Evolutionary conservation across 2,888 invertebrate species (phyloP), one percentile per base, ranked within the genome.

Genomic region (Frankliniella intonsa): DNA sequence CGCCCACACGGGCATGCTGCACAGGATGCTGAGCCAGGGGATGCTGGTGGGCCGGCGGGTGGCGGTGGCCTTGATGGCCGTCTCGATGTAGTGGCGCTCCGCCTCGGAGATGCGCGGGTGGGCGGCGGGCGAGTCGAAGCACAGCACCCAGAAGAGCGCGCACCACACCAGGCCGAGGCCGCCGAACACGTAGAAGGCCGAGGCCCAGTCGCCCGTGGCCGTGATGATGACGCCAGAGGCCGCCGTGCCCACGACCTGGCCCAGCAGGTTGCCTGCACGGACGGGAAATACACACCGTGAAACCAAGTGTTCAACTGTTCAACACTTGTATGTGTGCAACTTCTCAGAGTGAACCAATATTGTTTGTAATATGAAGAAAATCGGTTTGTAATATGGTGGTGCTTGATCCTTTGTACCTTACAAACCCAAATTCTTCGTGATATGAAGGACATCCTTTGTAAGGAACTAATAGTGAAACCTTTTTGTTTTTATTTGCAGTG

Each of bases 71-170:
- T 76, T 76, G 69, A 76, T n/a, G 69, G 69, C 25, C 22, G 69
- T 8, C 69, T 76, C 69, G 9, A 76, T 22, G 69, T 76, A 76
- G 7, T 76, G 3, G 69, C 69, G 69, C 69, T 76, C 69, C 22
- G 25, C 69, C 22, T 93, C 92, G 81, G 91, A 91, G 84, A 93
- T 94, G 86, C 90, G 93, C 0, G 94, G 94, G 88, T 94, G 94
- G 7, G 91, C 90, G 83, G 90, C 90, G 1, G 94, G 94, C 85
- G 92, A 91, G 80, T 84, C 83, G 55, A 82, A 84, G 27, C 84
- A 85, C 25, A 87, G 82, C 0, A 85, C 2, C 50, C 84, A 80
- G 89, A 90, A 90, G 84, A 90, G 88, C 69, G 90, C 81, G 84
- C 89, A 90, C 90, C 90, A 90, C 82, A 90, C 84, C 0, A 90